Conservation (phyloP, 2,797 vertebrate genomes). For the Zenarchopterus dispar region DNA sequence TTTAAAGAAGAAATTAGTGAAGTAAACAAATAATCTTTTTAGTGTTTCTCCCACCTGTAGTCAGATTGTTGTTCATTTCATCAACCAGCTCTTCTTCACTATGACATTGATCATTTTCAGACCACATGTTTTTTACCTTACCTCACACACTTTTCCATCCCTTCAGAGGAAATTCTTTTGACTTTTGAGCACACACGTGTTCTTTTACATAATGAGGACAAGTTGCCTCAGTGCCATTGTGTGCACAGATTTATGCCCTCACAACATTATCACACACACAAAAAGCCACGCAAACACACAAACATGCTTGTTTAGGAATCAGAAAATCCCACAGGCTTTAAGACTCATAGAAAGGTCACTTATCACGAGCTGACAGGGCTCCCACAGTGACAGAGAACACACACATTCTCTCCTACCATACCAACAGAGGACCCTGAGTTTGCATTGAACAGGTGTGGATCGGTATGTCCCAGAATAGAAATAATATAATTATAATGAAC, state of each 20-base stretch:
- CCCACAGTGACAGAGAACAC: constrained; percentile 1
- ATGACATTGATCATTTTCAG: background rate
- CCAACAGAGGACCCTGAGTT: background rate
- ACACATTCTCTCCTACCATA: background rate
- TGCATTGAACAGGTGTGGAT: too few species aligned
- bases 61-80: background rate
- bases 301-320: constrained; percentile 8
- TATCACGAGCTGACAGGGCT: constrained; percentile 10
- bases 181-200: background rate
- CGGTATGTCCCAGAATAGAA: too few species aligned
- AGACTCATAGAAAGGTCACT: constrained; percentile 17
- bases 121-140: background rate
- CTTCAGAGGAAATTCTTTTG: background rate
- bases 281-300: background rate
- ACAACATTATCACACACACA: background rate
- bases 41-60: too few species aligned
- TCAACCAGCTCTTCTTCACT: background rate
- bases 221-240: background rate
- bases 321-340: constrained; percentile 4
- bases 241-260: constrained; percentile 8
- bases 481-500: too few species aligned
- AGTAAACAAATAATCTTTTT: too few species aligned
- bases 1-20: too few species aligned
- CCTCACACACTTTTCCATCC: background rate
- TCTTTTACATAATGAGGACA: constrained; percentile 10